Base-by-base conservation (phyloP, 2,113 vertebrate species). In the Sinosuthora webbiana region DNA sequence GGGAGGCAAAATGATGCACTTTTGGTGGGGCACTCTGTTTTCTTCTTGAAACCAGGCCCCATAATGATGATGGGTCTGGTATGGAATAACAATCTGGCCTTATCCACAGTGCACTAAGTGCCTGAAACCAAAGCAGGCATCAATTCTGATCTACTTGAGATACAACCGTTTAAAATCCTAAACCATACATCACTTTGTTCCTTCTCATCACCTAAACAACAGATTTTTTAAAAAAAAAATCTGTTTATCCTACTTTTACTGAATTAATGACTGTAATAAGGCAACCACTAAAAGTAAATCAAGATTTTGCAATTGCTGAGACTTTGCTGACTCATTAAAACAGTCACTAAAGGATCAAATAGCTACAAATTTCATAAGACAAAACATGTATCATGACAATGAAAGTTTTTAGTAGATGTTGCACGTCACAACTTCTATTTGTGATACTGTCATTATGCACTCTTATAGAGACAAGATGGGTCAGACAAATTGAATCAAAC, bases 61-160 rank as follows among this genome's bases (percentile, higher is more conserved):
- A 8, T 25, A 41, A 16, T 0, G 2, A 47, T 18, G 16, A 41
- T 14, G 7, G 15, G 11, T 10, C 13, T 31, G 31, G 5, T 35
- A 8, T 4, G 47, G 30, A 30, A n/a, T 28, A 47, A n/a, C 10
- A 30, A 16, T 19, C 4, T 39, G 39, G 39, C 7, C 18, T 28
- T 1, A 1, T 6, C 24, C 11, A 23, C 44, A 24, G 15, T 24
- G 12, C 7, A 13, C 24, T 35, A 35, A 25, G 31, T 52, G 39
- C 16, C 17, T 45, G 39, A 20, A 27, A 21, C 16, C 18, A 49
- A 11, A 22, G 47, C 47, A 24, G 22, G 22, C 47, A 27, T 45
- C 1, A 3, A 6, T 49, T 83, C 30, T 52, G 24, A 19, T 12
- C 22, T 60, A 3, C 9, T 33, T 39, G 15, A 65, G n/a, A 73